These are phyloP conservation scores for Cryptus armator DNA, from an alignment of 2,888 invertebrate genomes.

Conservation along the genomic window DNA sequence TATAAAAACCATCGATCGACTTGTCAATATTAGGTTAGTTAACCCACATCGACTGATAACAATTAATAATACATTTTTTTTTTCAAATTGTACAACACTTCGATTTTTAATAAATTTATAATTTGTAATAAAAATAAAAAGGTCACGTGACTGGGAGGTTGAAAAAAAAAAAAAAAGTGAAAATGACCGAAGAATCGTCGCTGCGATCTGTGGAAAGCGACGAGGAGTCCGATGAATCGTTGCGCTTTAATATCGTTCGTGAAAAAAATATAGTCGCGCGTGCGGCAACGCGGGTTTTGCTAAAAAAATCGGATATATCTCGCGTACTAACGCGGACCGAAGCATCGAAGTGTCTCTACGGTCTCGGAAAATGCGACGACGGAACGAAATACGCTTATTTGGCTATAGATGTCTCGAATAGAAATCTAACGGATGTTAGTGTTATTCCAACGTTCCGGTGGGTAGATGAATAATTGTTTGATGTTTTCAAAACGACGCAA, in stretches of 20 bases:
- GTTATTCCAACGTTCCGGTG: slow-evolving; percentile 86
- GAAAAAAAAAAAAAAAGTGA: neutral
- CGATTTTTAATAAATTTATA: too few species aligned
- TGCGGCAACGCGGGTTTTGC: neutral
- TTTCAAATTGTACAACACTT: too few species aligned
- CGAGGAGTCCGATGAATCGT: neutral
- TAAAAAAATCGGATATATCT: neutral
- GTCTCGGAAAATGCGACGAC: slow-evolving; percentile 86
- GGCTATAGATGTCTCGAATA: slow-evolving; percentile 86
- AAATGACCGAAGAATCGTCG: slow-evolving; percentile 6
- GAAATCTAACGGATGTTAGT: slow-evolving; percentile 86
- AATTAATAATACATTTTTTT: neutral
- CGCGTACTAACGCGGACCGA: slow-evolving; percentile 81
- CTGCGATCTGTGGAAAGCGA: neutral
- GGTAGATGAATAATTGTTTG: slow-evolving; percentile 75
- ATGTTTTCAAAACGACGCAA: neutral
- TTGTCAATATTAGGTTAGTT: neutral
- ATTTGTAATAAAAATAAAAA: too few species aligned
- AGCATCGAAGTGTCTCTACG: slow-evolving; percentile 83
- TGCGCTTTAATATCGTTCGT: neutral
- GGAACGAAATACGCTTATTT: slow-evolving; percentile 88
- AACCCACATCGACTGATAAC: neutral
- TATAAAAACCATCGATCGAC: neutral
- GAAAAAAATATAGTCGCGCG: neutral
- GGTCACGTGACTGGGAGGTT: neutral